These are phyloP conservation scores for Ptychadena robeensis DNA, from an alignment of 2,797 vertebrate genomes.

Conservation along the genomic window DNA sequence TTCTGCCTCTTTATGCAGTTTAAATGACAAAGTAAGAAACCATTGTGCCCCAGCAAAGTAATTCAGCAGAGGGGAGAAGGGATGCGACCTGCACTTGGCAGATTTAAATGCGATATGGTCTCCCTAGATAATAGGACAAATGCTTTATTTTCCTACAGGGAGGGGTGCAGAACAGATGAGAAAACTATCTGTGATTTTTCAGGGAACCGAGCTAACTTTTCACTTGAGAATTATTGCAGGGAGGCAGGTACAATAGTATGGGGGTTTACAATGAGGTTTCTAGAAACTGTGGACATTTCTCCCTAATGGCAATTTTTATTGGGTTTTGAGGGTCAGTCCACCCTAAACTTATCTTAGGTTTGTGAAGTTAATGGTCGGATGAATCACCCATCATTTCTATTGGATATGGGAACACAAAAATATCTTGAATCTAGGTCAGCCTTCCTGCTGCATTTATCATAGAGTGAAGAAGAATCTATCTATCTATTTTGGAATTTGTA, in stretches of 20 bases:
- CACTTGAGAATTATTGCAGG: slow-evolving; percentile 52
- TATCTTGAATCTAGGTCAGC: not conserved
- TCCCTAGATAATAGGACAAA: slow-evolving; percentile 97
- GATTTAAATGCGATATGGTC: slow-evolving; percentile 99
- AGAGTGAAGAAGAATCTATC: not conserved
- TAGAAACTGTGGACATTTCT: not conserved
- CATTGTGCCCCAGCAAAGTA: slow-evolving; percentile 98
- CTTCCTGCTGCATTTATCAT: not conserved
- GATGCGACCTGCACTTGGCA: slow-evolving; percentile 90
- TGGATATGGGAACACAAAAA: not conserved
- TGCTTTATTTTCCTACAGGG: slow-evolving; percentile 64
- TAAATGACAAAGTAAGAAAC: slow-evolving; percentile 99
- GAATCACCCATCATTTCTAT: not conserved
- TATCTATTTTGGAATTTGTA: not conserved
- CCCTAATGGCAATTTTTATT: slow-evolving; percentile 15
- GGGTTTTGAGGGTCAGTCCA: not conserved
- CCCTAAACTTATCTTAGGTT: not conserved
- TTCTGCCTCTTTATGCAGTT: slow-evolving; percentile 99
- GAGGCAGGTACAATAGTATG: slow-evolving; percentile 15
- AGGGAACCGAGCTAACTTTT: slow-evolving; percentile 84
- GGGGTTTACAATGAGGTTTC: slow-evolving; percentile 7
- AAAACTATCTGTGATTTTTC: slow-evolving; percentile 99
- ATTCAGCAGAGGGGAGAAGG: slow-evolving; percentile 93
- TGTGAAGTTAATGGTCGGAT: not conserved
- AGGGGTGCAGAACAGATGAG: slow-evolving; percentile 74